Evolutionary conservation across 2,888 invertebrate genomes (phyloP).

Genomic region (Terebella lapidaria): DNA sequence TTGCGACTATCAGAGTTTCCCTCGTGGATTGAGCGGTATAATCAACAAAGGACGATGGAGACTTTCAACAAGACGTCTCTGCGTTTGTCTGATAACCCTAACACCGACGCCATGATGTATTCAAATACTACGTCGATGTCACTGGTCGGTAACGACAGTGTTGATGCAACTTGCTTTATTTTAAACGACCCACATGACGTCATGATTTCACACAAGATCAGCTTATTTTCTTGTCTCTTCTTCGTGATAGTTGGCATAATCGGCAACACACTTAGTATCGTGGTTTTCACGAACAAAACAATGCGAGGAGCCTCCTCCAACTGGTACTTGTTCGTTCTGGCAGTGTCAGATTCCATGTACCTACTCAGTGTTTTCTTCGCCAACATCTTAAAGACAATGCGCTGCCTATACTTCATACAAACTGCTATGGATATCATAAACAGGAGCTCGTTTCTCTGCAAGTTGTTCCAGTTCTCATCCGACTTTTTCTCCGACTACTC

Average conservation of each 20-base stretch:
- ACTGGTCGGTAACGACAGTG: not conserved
- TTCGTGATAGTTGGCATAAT: not conserved
- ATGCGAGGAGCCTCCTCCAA: conserved; percentile 28
- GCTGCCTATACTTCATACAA: conserved; percentile 23
- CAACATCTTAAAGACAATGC: conserved; percentile 19
- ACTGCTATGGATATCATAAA: conserved; percentile 18
- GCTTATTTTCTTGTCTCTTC: not conserved
- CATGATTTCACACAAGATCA: not conserved
- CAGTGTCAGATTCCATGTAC: conserved; percentile 27
- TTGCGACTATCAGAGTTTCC: too few species aligned
- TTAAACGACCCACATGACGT: not conserved
- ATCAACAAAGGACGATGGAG: too few species aligned
- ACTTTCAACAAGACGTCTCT: too few species aligned
- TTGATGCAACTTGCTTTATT: not conserved
- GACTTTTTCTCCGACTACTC: conserved; percentile 29
- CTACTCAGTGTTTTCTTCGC: conserved; percentile 23
- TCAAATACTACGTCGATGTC: too few species aligned
- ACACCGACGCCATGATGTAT: too few species aligned
- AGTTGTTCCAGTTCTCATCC: conserved; percentile 22
- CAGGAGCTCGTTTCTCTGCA: conserved; percentile 17
- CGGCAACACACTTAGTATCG: conserved; percentile 1
- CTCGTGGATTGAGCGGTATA: too few species aligned
- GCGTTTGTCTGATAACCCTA: too few species aligned
- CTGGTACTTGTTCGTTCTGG: conserved; percentile 26
- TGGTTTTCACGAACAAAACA: not conserved